Evolutionary conservation across 2,113 vertebrate genomes (phyloP).

Genomic region (Bucco capensis): DNA sequence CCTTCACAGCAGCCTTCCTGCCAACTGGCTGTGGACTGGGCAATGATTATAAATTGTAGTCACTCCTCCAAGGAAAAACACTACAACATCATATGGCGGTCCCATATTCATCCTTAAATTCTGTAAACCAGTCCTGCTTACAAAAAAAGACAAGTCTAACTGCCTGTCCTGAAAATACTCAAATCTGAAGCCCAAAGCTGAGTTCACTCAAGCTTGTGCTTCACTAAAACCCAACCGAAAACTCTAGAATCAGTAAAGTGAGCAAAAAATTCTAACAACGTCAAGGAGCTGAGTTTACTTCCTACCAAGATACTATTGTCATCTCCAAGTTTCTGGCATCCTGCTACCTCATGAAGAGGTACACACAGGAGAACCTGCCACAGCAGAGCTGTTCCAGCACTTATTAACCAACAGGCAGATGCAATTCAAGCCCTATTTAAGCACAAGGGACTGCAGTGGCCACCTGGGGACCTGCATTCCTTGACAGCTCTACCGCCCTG

Average conservation of each 20-base stretch:
- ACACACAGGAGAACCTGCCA: neutral
- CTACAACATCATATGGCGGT: neutral
- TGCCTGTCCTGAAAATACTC: neutral
- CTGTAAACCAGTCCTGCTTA: neutral
- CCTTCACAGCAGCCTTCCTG: conserved; percentile 24
- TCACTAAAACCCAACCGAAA: neutral
- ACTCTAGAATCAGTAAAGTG: neutral
- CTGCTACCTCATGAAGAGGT: neutral
- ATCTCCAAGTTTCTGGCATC: neutral
- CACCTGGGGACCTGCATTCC: conserved; percentile 42
- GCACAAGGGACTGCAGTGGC: neutral
- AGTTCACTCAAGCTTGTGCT: neutral
- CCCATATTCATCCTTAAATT: neutral
- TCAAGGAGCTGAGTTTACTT: neutral
- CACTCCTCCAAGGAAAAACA: conserved; percentile 14
- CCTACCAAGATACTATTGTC: neutral
- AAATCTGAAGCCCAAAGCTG: neutral
- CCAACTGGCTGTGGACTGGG: conserved; percentile 30
- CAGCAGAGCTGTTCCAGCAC: neutral
- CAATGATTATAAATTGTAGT: conserved; percentile 30
- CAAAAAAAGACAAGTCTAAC: neutral
- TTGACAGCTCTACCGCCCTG: neutral
- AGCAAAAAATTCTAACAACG: neutral
- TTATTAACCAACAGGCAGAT: conserved; percentile 1
- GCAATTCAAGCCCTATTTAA: neutral